Evolutionary conservation across 30 jellyfish, hydroid and myxozoan genomes (phyloP).

Genomic region (Turritopsis dohrnii): DNA sequence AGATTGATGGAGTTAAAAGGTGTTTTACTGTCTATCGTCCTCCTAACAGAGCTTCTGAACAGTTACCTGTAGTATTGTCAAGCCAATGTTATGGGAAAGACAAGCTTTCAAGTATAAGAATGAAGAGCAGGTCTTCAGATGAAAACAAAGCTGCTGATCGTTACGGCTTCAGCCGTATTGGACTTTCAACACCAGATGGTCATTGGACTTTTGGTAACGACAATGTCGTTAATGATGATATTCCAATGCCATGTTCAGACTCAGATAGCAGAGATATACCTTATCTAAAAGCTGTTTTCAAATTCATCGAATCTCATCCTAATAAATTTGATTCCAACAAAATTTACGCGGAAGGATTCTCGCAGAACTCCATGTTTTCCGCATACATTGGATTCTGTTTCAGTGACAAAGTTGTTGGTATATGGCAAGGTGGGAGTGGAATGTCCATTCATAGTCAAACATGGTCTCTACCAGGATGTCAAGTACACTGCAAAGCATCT

Average conservation of each 20-base stretch:
- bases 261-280: not conserved
- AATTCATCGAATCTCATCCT: slow-evolving; percentile 5
- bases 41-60: not conserved
- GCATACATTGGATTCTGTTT: slow-evolving; percentile 9
- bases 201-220: slow-evolving; percentile 9
- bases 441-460: not conserved
- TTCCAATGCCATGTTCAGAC: slow-evolving; percentile 8
- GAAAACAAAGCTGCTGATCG: not conserved
- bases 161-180: not conserved
- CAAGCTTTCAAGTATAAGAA: not conserved
- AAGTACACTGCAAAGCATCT: not conserved
- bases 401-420: not conserved
- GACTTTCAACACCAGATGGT: slow-evolving; percentile 11
- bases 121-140: not conserved
- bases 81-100: slow-evolving; percentile 10
- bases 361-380: slow-evolving; percentile 6
- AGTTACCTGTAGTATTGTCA: slow-evolving; percentile 6
- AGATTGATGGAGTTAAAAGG: not conserved
- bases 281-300: not conserved
- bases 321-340: not conserved
- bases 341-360: slow-evolving; percentile 2
- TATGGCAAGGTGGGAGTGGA: slow-evolving; percentile 18
- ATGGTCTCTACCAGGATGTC: slow-evolving; percentile 12
- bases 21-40: slow-evolving; percentile 6
- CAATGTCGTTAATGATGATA: not conserved